Percentiles rank a stretch among this genome's conserved stretches.
These are phyloP conservation scores for Meloidogyne chitwoodi DNA, from an alignment of 1,140 invertebrate genomes.

Conservation along the genomic window DNA sequence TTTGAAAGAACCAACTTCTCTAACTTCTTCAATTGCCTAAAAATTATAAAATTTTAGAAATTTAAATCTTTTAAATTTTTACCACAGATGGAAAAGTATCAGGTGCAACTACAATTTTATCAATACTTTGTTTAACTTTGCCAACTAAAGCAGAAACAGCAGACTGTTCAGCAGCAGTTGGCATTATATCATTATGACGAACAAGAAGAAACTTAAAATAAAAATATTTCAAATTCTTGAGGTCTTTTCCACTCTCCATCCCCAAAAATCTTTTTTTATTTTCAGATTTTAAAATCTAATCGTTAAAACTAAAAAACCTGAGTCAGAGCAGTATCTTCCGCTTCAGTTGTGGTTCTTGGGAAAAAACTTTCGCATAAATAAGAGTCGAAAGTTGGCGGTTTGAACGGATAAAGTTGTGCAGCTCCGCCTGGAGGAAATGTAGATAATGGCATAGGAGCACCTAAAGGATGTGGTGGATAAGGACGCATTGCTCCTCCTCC, in stretches of 20 bases:
- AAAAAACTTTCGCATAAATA: constrained; percentile 37
- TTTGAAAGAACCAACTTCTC: constrained; percentile 78
- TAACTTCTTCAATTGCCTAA: constrained; percentile 45
- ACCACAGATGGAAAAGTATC: constrained; percentile 41
- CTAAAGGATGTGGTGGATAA: background rate
- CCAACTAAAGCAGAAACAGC: constrained; percentile 33
- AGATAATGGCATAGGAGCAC: background rate
- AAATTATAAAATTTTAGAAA: constrained; percentile 18
- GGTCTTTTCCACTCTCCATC: no score
- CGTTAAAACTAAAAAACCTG: constrained; percentile 14
- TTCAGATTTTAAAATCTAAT: background rate
- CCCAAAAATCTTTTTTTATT: background rate
- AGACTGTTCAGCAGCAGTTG: constrained; percentile 34
- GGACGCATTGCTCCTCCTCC: background rate
- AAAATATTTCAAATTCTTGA: background rate
- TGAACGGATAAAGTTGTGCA: constrained; percentile 14
- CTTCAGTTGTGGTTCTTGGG: constrained; percentile 28
- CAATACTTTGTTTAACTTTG: constrained; percentile 41
- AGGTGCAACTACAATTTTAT: constrained; percentile 35
- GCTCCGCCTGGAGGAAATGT: background rate
- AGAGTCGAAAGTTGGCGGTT: constrained; percentile 44
- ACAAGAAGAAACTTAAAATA: constrained; percentile 24
- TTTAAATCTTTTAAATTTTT: constrained; percentile 11
- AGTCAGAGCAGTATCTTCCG: constrained; percentile 33
- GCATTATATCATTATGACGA: constrained; percentile 34